These are phyloP conservation scores for Notarius quadriscutis DNA, from an alignment of 2,113 vertebrate species.

Conservation along the genomic window DNA sequence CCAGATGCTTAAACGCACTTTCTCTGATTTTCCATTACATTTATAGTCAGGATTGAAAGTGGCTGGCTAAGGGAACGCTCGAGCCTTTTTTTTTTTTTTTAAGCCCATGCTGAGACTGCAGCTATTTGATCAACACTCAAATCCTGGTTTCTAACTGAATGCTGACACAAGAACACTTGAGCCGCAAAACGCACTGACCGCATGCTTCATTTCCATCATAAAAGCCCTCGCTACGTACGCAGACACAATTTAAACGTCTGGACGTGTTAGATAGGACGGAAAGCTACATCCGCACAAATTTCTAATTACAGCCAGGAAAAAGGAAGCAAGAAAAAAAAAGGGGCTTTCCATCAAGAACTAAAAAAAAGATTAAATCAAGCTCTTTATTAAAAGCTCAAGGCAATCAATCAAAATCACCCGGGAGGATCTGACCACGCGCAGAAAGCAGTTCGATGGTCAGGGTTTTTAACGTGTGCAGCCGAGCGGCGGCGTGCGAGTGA, in stretches of 20 bases:
- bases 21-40: slow-evolving; percentile 64
- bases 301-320: background rate
- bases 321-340: background rate
- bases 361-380: slow-evolving; percentile 13
- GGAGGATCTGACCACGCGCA: background rate
- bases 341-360: background rate
- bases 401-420: background rate
- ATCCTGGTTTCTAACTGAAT: slow-evolving; percentile 68
- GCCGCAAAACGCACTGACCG: slow-evolving; percentile 35
- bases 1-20: slow-evolving; percentile 68
- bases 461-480: slow-evolving; percentile 28
- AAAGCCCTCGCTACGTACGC: background rate
- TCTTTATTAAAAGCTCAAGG: background rate
- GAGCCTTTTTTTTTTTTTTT: slow-evolving; percentile 55
- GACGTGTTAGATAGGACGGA: slow-evolving; percentile 35
- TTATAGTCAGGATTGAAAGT: slow-evolving; percentile 44
- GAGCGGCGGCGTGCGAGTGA: slow-evolving; percentile 46
- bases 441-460: slow-evolving; percentile 27
- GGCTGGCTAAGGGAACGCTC: slow-evolving; percentile 57
- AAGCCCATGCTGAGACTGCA: slow-evolving; percentile 69
- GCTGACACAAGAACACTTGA: slow-evolving; percentile 44
- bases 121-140: slow-evolving; percentile 71
- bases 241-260: slow-evolving; percentile 17
- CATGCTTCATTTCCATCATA: slow-evolving; percentile 66
- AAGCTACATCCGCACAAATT: slow-evolving; percentile 10